phyloP scores from a whole-genome alignment of 2,888 invertebrate species.

The Tetanocera ferruginea region DNA sequence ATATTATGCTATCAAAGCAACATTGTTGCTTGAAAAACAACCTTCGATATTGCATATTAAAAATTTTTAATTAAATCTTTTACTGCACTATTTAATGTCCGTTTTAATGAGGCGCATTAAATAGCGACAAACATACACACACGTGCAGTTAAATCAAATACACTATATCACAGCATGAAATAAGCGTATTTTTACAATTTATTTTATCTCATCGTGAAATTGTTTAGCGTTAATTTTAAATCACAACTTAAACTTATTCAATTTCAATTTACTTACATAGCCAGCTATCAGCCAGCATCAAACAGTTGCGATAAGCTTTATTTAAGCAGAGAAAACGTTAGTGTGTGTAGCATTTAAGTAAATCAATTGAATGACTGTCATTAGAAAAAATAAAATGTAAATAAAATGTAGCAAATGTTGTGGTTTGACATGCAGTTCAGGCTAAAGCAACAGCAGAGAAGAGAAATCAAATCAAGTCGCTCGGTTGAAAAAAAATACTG shows the following conservation, averaged over 20 bases:
- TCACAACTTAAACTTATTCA: background rate
- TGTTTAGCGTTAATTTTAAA: no score
- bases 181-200: no score
- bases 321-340: background rate
- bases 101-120: no score
- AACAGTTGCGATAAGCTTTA: background rate
- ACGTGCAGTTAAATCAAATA: background rate
- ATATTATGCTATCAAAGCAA: no score
- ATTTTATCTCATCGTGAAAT: no score
- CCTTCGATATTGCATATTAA: no score
- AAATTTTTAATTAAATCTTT: no score
- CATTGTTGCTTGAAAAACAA: no score
- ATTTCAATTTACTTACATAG: no score
- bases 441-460: slow-evolving; percentile 2
- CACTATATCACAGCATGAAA: no score
- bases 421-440: background rate
- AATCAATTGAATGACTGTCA: slow-evolving; percentile 19
- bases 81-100: no score
- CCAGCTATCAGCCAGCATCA: background rate
- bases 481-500: slow-evolving; percentile 1
- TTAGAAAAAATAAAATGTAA: slow-evolving; percentile 15
- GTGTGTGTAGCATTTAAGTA: background rate
- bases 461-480: slow-evolving; percentile 22
- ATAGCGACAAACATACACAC: background rate
- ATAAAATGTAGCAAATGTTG: slow-evolving; percentile 16